Conservation (phyloP, 1,140 invertebrate species). For the Pararge aegeria region DNA sequence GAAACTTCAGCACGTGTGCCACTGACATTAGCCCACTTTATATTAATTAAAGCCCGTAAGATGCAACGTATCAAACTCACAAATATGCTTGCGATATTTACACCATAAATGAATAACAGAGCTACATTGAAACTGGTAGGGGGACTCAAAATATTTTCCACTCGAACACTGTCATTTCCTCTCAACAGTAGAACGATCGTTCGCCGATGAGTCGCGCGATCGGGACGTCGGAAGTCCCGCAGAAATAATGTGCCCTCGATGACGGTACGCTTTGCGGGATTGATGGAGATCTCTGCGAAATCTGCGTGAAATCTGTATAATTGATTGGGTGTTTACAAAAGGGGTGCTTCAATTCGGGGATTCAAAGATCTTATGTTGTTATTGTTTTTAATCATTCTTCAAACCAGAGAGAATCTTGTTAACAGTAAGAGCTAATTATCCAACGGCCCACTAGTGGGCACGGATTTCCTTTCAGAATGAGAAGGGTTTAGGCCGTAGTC, state of each 20-base stretch:
- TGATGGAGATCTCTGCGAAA: conserved; percentile 43
- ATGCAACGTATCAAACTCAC: neutral
- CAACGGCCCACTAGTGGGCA: too few relatives aligned
- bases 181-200: conserved; percentile 32
- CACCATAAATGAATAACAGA: neutral
- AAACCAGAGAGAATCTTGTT: neutral
- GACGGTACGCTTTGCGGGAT: conserved; percentile 50
- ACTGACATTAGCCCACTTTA: too few relatives aligned
- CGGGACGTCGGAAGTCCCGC: conserved; percentile 31
- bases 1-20: too few relatives aligned
- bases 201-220: conserved; percentile 37
- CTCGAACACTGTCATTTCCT: conserved; percentile 41
- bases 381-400: conserved; percentile 1
- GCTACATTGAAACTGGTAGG: neutral
- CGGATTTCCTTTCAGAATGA: too few relatives aligned
- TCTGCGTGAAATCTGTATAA: conserved; percentile 30
- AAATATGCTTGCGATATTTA: too few relatives aligned
- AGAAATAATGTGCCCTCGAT: conserved; percentile 53
- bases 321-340: conserved; percentile 58
- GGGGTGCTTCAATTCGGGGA: conserved; percentile 32
- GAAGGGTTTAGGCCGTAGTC: too few relatives aligned
- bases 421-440: neutral
- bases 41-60: too few relatives aligned
- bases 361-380: conserved; percentile 8
- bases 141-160: conserved; percentile 46